Evolutionary conservation across 1,140 invertebrate genomes (phyloP).

Genomic region (Plutomurus gul): DNA sequence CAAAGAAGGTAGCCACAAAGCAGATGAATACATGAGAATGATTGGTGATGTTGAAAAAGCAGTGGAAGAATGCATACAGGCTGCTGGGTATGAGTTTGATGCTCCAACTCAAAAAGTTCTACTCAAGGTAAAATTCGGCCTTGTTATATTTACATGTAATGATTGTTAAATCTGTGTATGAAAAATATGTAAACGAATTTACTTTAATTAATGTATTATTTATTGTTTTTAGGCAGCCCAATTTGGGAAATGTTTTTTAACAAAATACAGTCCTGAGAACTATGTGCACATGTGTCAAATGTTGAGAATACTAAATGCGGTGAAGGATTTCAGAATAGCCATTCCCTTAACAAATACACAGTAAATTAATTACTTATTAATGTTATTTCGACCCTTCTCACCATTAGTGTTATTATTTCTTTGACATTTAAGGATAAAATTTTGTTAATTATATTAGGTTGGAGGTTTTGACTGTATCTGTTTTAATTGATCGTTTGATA

Average conservation of each 20-base stretch:
- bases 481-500: constrained; percentile 87
- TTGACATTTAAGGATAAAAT: neutral
- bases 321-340: constrained; percentile 81
- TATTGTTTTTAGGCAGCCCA: constrained; percentile 73
- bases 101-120: constrained; percentile 85
- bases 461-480: constrained; percentile 73
- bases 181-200: no score
- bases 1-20: constrained; percentile 79
- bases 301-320: constrained; percentile 87
- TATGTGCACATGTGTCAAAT: constrained; percentile 88
- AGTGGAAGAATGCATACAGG: constrained; percentile 87
- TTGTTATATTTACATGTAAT: neutral
- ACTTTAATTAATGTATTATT: neutral
- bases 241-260: constrained; percentile 91
- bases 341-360: constrained; percentile 89
- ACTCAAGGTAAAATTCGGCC: constrained; percentile 66
- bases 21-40: constrained; percentile 89
- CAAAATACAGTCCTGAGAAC: constrained; percentile 74
- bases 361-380: constrained; percentile 71
- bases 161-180: no score
- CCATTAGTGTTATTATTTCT: no score
- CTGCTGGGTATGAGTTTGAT: constrained; percentile 87
- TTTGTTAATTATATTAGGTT: constrained; percentile 63
- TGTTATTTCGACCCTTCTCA: no score
- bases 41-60: constrained; percentile 79